Percentiles rank a stretch among this genome's conserved stretches.
phyloP scores from a whole-genome alignment of 2,888 invertebrate species.

The Dione juno region DNA sequence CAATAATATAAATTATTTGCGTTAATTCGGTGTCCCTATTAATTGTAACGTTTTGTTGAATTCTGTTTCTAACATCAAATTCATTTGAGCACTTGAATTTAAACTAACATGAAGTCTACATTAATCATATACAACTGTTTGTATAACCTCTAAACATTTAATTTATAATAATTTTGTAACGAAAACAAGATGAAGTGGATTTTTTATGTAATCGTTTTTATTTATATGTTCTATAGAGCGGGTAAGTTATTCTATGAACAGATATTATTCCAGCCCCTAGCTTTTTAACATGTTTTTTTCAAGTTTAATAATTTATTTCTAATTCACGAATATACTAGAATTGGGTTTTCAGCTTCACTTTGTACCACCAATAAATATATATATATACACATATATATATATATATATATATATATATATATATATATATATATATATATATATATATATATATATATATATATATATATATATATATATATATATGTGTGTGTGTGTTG shows the following conservation, averaged over 20 bases:
- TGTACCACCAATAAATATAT: too few relatives aligned
- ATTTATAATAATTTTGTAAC: background rate
- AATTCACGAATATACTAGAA: too few relatives aligned
- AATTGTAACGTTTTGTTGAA: constrained; percentile 49
- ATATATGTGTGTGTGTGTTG: too few relatives aligned
- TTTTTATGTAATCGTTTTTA: constrained; percentile 63
- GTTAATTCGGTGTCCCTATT: constrained; percentile 53
- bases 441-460: too few relatives aligned
- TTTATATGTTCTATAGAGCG: constrained; percentile 66
- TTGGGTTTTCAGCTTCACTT: too few relatives aligned
- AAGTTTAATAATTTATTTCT: too few relatives aligned
- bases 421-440: too few relatives aligned
- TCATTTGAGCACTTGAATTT: constrained; percentile 49
- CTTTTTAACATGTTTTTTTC: too few relatives aligned
- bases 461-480: too few relatives aligned
- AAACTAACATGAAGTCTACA: constrained; percentile 41
- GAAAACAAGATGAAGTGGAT: constrained; percentile 65
- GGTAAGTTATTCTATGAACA: constrained; percentile 54
- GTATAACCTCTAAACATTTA: constrained; percentile 25
- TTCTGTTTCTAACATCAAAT: constrained; percentile 40
- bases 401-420: too few relatives aligned
- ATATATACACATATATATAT: too few relatives aligned
- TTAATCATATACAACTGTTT: background rate
- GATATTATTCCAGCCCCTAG: background rate
- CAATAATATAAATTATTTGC: constrained; percentile 46